Conservation (phyloP, 2,113 vertebrate species). For the Dolichallabes microphthalmus region DNA sequence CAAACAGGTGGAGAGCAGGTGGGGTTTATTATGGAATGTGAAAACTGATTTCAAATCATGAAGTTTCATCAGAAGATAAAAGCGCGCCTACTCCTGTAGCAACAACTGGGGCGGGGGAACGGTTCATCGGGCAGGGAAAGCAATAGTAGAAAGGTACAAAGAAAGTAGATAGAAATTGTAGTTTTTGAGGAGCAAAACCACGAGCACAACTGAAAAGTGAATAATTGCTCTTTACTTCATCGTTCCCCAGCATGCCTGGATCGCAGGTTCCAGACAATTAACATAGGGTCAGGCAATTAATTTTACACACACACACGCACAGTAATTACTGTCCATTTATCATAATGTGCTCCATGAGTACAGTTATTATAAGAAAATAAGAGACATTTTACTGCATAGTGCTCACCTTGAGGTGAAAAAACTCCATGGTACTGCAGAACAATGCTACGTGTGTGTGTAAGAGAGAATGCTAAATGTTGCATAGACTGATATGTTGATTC, state of each 20-base stretch:
- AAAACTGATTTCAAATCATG: background rate
- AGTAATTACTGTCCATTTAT: constrained; percentile 16
- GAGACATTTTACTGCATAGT: background rate
- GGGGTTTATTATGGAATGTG: background rate
- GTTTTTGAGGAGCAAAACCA: background rate
- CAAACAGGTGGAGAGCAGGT: background rate
- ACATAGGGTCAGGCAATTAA: background rate
- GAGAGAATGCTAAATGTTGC: background rate
- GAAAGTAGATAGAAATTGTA: background rate
- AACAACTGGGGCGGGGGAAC: no score
- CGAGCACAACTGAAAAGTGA: background rate
- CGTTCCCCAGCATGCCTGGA: background rate
- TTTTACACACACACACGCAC: background rate
- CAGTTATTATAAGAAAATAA: background rate
- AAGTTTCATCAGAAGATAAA: background rate
- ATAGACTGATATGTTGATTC: background rate
- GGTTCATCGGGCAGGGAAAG: background rate
- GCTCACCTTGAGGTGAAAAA: background rate
- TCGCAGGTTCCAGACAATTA: background rate
- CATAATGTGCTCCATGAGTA: background rate
- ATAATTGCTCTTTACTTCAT: constrained; percentile 13
- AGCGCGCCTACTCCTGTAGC: no score
- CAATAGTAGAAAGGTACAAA: background rate
- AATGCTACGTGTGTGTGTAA: background rate
- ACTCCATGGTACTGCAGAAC: background rate